Evolutionary conservation across 2,113 vertebrate species (phyloP), one percentile per base, ranked within the genome.

Genomic region (Camarhynchus parvulus): DNA sequence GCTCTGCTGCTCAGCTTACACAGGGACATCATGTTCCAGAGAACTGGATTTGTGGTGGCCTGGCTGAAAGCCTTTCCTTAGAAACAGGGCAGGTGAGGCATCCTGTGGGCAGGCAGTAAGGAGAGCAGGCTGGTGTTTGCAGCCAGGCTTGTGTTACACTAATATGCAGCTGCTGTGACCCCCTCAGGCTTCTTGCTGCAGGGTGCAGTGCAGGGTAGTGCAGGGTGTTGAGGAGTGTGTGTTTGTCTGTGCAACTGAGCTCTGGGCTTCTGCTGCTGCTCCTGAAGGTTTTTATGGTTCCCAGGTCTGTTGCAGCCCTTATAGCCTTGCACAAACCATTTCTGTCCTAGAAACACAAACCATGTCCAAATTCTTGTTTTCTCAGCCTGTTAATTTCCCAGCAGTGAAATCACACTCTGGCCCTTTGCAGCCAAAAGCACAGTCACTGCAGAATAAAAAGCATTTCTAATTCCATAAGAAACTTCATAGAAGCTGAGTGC

Each of bases 391-490:
- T 93, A 66, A 90, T 90, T 83, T 89, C 80, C 37, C 50, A 61
- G 69, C 53, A 72, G 58, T 1, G 4, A 33, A 88, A 84, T 89
- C 53, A 17, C 1, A 1, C 63, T 10, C 35, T 72, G 80, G 76
- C 76, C 42, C 61, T 81, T 76, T 81, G 94, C 91, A 94, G 73
- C 70, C 59, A 75, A 75, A 92, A 90, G 56, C 64, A 68, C 47
- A 49, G 76, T 72, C 15, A 7, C 61, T 90, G 50, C 49, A 73
- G 56, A 63, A 31, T 46, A 46, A 67, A 42, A 77, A 53, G 20
- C 44, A 28, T 77, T 86, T 68, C 72, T 89, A 17, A 86, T 86
- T 93, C 68, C 58, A 20, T 47, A 56, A 50, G 73, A 88, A 96
- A 70, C 63, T 81, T 93, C 85, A 87, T 44, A 74, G 49, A 55